phyloP scores from a whole-genome alignment of 2,888 invertebrate species.

The Odontocolon sp. region DNA sequence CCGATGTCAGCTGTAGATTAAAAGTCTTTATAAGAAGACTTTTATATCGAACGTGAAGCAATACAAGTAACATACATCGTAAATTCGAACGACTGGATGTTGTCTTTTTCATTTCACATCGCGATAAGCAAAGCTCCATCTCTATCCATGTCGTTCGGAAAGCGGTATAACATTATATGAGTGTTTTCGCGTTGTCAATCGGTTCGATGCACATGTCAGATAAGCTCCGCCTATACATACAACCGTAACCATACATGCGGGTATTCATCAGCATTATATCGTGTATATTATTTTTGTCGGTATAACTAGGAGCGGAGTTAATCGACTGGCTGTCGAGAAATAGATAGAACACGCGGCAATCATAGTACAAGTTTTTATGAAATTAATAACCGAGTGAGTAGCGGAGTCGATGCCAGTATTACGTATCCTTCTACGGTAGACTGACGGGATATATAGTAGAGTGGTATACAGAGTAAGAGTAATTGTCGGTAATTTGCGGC shows the following conservation, averaged over 20 bases:
- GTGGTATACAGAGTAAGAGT: conserved; percentile 57
- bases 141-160: conserved; percentile 9
- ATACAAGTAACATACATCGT: conserved; percentile 18
- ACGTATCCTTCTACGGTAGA: conserved; percentile 40
- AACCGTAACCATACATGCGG: no score
- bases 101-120: conserved; percentile 14
- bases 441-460: conserved; percentile 28
- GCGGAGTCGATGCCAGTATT: conserved; percentile 21
- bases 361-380: conserved; percentile 54
- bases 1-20: conserved; percentile 25
- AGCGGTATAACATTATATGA: conserved; percentile 43
- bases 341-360: conserved; percentile 32
- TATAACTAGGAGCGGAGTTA: conserved; percentile 50
- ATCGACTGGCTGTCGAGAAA: conserved; percentile 45
- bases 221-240: conserved; percentile 41
- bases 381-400: conserved; percentile 49
- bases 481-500: conserved; percentile 75
- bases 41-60: conserved; percentile 41
- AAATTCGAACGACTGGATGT: conserved; percentile 14
- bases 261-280: no score
- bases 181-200: conserved; percentile 60
- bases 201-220: conserved; percentile 59
- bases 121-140: conserved; percentile 33
- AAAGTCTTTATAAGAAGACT: conserved; percentile 22
- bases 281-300: conserved; percentile 13